These are phyloP conservation scores for Pediacus dermestoides DNA, from an alignment of 2,888 invertebrate species.

Conservation along the genomic window DNA sequence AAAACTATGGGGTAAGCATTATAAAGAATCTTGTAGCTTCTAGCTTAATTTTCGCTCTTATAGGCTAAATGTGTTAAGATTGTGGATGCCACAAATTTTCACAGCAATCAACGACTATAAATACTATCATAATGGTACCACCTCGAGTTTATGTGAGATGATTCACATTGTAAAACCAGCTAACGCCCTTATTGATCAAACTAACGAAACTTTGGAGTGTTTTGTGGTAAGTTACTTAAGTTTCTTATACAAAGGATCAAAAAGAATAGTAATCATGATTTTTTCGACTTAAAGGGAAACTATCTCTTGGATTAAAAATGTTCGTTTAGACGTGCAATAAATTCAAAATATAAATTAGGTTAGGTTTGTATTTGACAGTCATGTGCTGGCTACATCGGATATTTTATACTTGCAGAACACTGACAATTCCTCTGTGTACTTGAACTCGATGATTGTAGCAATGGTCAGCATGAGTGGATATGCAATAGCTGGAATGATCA, in stretches of 20 bases:
- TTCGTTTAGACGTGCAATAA: slow-evolving; percentile 1
- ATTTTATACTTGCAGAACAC: slow-evolving; percentile 40
- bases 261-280: too few relatives aligned
- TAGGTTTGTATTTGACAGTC: slow-evolving; percentile 13
- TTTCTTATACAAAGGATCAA: too few relatives aligned
- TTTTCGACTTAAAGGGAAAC: neutral
- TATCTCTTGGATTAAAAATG: neutral
- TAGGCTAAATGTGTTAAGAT: slow-evolving; percentile 68
- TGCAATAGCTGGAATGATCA: slow-evolving; percentile 56
- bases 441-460: slow-evolving; percentile 67
- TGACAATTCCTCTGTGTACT: slow-evolving; percentile 53
- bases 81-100: slow-evolving; percentile 84
- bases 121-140: slow-evolving; percentile 28
- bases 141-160: slow-evolving; percentile 51
- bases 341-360: neutral
- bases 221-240: slow-evolving; percentile 30
- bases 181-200: slow-evolving; percentile 12
- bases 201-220: too few relatives aligned
- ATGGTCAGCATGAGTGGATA: slow-evolving; percentile 61
- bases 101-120: slow-evolving; percentile 57
- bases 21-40: slow-evolving; percentile 4
- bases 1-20: slow-evolving; percentile 60
- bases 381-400: too few relatives aligned
- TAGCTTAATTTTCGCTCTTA: too few relatives aligned
- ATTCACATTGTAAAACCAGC: slow-evolving; percentile 45